Conservation (phyloP, 2,113 vertebrate species). For the Limanda limanda region DNA sequence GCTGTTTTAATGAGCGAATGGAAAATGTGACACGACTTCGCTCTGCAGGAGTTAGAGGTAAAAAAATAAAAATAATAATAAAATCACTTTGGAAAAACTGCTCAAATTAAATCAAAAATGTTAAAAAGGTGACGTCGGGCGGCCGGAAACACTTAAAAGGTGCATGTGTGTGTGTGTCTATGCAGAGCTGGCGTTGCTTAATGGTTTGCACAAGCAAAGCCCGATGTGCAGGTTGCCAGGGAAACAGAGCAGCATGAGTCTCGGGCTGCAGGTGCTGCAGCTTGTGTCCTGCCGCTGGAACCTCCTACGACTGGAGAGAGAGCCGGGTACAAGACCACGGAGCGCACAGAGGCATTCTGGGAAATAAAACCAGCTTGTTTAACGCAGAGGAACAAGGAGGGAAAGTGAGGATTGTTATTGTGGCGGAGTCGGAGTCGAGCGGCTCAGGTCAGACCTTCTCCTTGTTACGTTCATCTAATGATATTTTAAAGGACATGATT, state of each 20-base stretch:
- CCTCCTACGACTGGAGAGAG: constrained; percentile 59
- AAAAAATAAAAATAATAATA: constrained; percentile 4
- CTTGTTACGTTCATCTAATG: background rate
- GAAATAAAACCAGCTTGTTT: background rate
- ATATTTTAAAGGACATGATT: background rate
- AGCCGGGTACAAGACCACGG: constrained; percentile 11
- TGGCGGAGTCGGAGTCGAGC: background rate
- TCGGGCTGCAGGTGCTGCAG: constrained; percentile 81
- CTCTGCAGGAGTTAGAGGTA: constrained; percentile 23
- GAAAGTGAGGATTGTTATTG: background rate
- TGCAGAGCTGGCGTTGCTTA: constrained; percentile 71
- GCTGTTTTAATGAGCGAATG: constrained; percentile 43
- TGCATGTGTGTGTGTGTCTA: constrained; percentile 44
- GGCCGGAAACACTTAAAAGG: constrained; percentile 67
- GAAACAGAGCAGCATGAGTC: constrained; percentile 80
- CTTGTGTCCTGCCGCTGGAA: constrained; percentile 76
- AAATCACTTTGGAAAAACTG: constrained; percentile 43
- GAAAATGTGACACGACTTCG: constrained; percentile 52
- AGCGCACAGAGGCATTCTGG: constrained; percentile 20
- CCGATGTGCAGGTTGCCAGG: constrained; percentile 80
- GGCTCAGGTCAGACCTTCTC: background rate
- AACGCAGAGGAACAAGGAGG: background rate
- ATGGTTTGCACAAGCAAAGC: constrained; percentile 78
- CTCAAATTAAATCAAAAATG: constrained; percentile 19
- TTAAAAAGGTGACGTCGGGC: constrained; percentile 13